Conservation (phyloP, 1,140 invertebrate genomes). For the Potamilus streckersoni region DNA sequence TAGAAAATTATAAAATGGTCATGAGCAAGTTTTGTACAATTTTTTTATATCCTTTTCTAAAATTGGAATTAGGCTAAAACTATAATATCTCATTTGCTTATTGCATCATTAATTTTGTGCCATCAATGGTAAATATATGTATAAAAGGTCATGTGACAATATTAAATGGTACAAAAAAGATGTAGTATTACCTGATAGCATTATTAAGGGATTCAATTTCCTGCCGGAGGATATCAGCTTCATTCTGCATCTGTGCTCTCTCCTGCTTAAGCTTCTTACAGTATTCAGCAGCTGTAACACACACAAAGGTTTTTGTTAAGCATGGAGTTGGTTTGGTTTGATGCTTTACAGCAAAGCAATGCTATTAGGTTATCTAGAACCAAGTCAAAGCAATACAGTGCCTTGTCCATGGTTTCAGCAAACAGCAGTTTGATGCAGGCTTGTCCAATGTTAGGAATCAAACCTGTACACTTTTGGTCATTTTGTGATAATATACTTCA, state of each 20-base stretch:
- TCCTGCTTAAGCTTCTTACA: conserved; percentile 90
- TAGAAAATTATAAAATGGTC: too few relatives aligned
- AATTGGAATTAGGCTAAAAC: too few relatives aligned
- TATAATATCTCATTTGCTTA: too few relatives aligned
- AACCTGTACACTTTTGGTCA: too few relatives aligned
- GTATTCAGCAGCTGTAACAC: conserved; percentile 81
- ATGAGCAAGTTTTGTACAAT: too few relatives aligned
- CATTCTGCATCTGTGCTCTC: conserved; percentile 86
- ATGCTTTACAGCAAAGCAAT: too few relatives aligned
- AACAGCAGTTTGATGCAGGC: too few relatives aligned
- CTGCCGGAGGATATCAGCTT: conserved; percentile 84
- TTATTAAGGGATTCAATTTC: conserved; percentile 92
- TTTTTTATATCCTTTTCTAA: too few relatives aligned
- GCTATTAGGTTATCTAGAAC: too few relatives aligned
- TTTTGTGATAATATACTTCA: conserved; percentile 1
- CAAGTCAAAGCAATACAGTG: too few relatives aligned
- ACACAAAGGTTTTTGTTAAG: background rate
- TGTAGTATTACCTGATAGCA: conserved; percentile 81
- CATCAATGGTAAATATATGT: background rate
- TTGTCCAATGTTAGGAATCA: too few relatives aligned
- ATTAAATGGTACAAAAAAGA: conserved; percentile 4
- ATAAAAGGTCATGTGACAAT: background rate
- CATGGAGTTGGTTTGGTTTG: background rate
- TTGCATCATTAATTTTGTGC: background rate
- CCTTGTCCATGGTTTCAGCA: too few relatives aligned